These are phyloP conservation scores for Anseranas semipalmata DNA, from an alignment of 2,113 vertebrate species.

Conservation along the genomic window DNA sequence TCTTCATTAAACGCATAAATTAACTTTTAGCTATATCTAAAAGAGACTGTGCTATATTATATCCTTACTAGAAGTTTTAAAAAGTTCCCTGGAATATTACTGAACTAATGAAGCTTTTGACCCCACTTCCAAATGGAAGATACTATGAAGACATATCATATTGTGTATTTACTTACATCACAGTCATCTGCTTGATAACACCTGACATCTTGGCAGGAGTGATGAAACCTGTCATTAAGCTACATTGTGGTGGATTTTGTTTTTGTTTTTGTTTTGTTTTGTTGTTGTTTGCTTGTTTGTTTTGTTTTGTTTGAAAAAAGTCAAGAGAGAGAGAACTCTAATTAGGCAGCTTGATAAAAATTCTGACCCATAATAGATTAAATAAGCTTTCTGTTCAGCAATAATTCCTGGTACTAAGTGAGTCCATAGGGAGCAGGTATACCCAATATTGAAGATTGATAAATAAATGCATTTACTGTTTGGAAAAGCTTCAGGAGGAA, in stretches of 20 bases:
- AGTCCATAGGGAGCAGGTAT: constrained; percentile 56
- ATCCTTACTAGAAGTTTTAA: background rate
- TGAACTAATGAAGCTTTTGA: background rate
- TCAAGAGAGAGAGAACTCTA: constrained; percentile 65
- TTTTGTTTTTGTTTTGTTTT: background rate
- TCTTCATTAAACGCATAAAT: background rate
- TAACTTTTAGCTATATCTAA: background rate
- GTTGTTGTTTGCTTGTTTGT: too few relatives aligned
- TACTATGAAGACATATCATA: background rate
- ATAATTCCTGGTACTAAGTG: constrained; percentile 72
- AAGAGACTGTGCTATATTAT: background rate
- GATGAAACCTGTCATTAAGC: constrained; percentile 70
- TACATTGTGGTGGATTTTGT: background rate
- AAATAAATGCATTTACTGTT: constrained; percentile 65
- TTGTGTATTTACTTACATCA: constrained; percentile 46
- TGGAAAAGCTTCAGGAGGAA: constrained; percentile 12
- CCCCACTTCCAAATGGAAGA: background rate
- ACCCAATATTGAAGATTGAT: constrained; percentile 46
- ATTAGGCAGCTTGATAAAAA: constrained; percentile 76
- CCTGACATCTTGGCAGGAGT: constrained; percentile 36
- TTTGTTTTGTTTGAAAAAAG: background rate
- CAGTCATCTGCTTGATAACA: constrained; percentile 58
- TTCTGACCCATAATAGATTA: constrained; percentile 75
- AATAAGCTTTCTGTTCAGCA: constrained; percentile 71
- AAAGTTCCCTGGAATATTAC: background rate